These are phyloP conservation scores for Brachionus paranguensis DNA, from an alignment of 1,140 invertebrate species.

Conservation along the genomic window DNA sequence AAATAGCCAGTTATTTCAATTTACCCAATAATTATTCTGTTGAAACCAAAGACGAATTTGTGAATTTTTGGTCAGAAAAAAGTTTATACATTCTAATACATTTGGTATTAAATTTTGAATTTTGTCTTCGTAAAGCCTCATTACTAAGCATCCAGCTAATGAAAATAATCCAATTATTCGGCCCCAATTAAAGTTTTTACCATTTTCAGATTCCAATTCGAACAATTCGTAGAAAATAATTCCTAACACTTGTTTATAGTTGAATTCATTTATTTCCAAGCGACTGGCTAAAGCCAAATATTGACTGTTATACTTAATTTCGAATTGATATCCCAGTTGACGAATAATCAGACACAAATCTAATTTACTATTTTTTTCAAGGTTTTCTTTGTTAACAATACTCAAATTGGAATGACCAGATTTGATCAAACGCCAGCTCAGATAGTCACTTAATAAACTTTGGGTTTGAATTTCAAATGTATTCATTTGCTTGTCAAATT, in stretches of 20 bases:
- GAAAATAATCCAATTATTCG: background rate
- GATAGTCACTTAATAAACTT: background rate
- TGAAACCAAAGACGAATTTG: background rate
- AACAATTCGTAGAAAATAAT: background rate
- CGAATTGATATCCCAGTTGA: conserved; percentile 1
- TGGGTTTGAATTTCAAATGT: background rate
- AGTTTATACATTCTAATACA: background rate
- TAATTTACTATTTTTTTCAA: background rate
- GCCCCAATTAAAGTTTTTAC: background rate
- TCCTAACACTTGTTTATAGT: background rate
- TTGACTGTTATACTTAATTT: background rate
- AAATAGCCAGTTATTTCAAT: no score
- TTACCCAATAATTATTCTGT: conserved; percentile 20
- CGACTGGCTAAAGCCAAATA: background rate
- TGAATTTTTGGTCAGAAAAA: background rate
- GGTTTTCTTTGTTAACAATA: background rate
- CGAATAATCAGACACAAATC: background rate
- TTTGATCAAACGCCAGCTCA: background rate
- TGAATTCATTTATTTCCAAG: background rate
- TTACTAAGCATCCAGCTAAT: background rate
- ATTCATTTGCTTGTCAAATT: background rate
- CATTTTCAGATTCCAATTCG: background rate
- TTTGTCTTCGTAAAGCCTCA: background rate
- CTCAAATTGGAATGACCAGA: background rate
- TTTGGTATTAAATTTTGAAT: background rate